Percentiles rank a stretch among this genome's conserved stretches.
Evolutionary conservation across 2,113 vertebrate species (phyloP).

Genomic region (Phaetusa simplex): DNA sequence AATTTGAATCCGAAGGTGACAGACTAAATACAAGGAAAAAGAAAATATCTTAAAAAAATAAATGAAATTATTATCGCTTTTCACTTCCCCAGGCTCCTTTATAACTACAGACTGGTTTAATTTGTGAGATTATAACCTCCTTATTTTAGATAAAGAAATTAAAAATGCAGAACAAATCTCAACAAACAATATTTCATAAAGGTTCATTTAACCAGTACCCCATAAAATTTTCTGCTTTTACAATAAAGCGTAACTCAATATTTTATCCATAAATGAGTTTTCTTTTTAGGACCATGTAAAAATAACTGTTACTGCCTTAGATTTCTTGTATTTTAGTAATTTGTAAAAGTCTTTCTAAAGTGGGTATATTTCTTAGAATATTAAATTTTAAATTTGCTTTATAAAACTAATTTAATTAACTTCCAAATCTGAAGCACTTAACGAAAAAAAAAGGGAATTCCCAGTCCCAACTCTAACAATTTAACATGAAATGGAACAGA

Average conservation of each 20-base stretch:
- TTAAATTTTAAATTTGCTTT: background rate
- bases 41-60: background rate
- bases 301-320: background rate
- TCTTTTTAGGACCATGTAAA: background rate
- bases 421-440: background rate
- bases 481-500: background rate
- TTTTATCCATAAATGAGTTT: background rate
- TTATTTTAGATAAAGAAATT: background rate
- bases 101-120: background rate
- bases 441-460: background rate
- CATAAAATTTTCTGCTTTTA: background rate
- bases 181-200: background rate
- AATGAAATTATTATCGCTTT: background rate
- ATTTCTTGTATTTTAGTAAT: background rate
- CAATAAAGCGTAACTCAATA: background rate
- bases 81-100: background rate
- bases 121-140: background rate
- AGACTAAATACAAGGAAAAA: background rate
- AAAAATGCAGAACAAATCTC: background rate
- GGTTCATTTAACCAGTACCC: background rate
- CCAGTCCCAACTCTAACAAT: background rate
- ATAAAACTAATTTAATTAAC: background rate
- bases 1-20: background rate
- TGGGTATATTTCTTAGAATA: background rate
- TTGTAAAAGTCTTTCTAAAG: background rate